Percentiles rank a stretch among this genome's conserved stretches.
These are phyloP conservation scores for Onychostoma macrolepis DNA, from an alignment of 2,113 vertebrate species.

Conservation along the genomic window DNA sequence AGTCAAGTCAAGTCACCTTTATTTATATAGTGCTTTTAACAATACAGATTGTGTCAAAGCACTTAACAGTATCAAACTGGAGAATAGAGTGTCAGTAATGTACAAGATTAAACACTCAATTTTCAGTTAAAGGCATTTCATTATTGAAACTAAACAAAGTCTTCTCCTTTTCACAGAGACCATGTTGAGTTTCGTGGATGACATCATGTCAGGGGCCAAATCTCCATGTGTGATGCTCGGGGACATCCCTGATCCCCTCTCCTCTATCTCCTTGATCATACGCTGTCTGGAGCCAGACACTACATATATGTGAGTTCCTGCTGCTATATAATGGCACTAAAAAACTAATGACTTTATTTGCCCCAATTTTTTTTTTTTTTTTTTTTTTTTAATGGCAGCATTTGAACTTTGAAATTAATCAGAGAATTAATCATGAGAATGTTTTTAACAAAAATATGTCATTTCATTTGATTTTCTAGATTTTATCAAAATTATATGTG, in stretches of 20 bases:
- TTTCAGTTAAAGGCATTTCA: too few species aligned
- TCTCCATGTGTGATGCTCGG: conserved; percentile 95
- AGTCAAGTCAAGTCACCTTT: too few species aligned
- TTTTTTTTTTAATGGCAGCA: neutral
- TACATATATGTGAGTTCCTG: conserved; percentile 91
- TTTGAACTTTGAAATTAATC: neutral
- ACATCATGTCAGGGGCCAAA: conserved; percentile 95
- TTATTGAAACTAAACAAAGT: conserved; percentile 2
- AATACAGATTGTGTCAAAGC: too few species aligned
- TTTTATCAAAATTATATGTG: neutral
- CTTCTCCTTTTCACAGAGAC: conserved; percentile 80
- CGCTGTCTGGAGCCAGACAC: conserved; percentile 95
- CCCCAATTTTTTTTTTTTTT: neutral
- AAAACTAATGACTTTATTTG: neutral
- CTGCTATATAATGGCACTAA: neutral
- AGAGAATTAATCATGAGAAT: neutral
- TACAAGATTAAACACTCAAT: too few species aligned
- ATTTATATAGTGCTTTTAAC: too few species aligned
- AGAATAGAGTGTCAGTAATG: too few species aligned
- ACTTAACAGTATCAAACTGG: too few species aligned
- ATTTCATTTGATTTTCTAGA: neutral
- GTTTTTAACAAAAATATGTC: neutral
- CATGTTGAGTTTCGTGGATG: conserved; percentile 94
- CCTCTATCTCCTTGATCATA: conserved; percentile 90
- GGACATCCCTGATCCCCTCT: conserved; percentile 89